Percentiles rank a stretch among this genome's conserved stretches.
Conservation (phyloP, 2,113 vertebrate genomes). For the Chaenogobius annularis region DNA sequence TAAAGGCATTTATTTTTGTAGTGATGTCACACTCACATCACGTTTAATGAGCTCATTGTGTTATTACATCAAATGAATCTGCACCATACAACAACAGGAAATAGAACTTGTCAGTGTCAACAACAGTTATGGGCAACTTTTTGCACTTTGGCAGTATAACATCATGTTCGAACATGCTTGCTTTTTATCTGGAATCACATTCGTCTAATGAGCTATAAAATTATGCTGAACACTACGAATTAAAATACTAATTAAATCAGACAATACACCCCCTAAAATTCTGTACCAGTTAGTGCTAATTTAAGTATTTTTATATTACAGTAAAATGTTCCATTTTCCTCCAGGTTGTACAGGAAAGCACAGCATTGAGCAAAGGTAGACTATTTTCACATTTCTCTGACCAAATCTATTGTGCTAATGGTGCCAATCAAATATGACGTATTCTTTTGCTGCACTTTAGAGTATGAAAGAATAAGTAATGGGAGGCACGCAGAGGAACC, state of each 20-base stretch:
- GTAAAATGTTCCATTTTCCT: not conserved
- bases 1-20: no score
- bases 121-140: not conserved
- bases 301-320: not conserved
- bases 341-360: slow-evolving; percentile 25
- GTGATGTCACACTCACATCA: not conserved
- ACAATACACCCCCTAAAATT: not conserved
- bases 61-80: no score
- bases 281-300: not conserved
- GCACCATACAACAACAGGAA: not conserved
- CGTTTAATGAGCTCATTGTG: not conserved
- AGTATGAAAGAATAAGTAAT: slow-evolving; percentile 53
- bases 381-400: not conserved
- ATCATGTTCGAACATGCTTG: not conserved
- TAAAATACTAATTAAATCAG: no score
- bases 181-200: no score
- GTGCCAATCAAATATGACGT: not conserved
- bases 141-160: no score
- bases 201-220: no score
- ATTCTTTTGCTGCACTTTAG: slow-evolving; percentile 37
- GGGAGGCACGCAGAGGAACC: slow-evolving; percentile 44
- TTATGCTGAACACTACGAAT: no score
- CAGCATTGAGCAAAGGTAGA: slow-evolving; percentile 55
- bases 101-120: not conserved
- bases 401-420: not conserved